phyloP scores from a whole-genome alignment of 2,888 invertebrate species.

The Melipona beecheii region DNA sequence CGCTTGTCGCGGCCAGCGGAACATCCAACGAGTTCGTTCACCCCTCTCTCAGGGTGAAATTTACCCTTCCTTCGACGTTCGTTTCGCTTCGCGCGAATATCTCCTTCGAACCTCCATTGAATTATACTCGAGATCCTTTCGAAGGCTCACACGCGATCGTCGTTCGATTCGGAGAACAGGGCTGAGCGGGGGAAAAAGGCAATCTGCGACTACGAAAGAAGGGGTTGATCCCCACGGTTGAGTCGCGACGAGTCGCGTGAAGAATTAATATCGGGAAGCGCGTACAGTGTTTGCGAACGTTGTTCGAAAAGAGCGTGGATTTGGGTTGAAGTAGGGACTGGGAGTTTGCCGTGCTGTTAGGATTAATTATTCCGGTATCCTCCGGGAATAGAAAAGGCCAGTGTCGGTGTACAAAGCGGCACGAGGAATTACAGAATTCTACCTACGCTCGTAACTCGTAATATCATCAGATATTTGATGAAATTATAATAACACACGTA shows the following conservation, averaged over 20 bases:
- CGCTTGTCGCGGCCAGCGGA: not conserved
- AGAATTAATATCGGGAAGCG: conserved; percentile 21
- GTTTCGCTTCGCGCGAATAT: not conserved
- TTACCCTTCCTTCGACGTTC: not conserved
- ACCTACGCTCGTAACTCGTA: conserved; percentile 26
- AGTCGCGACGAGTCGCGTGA: not conserved
- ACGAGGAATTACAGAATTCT: conserved; percentile 62
- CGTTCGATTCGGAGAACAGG: not conserved
- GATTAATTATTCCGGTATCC: conserved; percentile 69
- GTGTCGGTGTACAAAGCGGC: conserved; percentile 38
- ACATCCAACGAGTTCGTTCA: not conserved
- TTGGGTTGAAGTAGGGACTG: not conserved
- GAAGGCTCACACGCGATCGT: not conserved
- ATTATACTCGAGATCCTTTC: not conserved
- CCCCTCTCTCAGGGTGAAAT: not conserved
- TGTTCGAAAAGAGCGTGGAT: conserved; percentile 49
- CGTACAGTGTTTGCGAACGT: conserved; percentile 12
- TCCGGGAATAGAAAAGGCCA: conserved; percentile 9
- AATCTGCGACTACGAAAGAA: not conserved
- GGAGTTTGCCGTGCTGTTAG: conserved; percentile 55
- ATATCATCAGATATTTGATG: no score
- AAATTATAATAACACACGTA: no score
- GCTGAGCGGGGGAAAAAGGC: not conserved
- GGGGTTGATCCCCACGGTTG: not conserved
- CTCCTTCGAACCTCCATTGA: not conserved